These are phyloP conservation scores for Zaprionus lachaisei DNA, from an alignment of 1,140 invertebrate genomes.

Conservation along the genomic window DNA sequence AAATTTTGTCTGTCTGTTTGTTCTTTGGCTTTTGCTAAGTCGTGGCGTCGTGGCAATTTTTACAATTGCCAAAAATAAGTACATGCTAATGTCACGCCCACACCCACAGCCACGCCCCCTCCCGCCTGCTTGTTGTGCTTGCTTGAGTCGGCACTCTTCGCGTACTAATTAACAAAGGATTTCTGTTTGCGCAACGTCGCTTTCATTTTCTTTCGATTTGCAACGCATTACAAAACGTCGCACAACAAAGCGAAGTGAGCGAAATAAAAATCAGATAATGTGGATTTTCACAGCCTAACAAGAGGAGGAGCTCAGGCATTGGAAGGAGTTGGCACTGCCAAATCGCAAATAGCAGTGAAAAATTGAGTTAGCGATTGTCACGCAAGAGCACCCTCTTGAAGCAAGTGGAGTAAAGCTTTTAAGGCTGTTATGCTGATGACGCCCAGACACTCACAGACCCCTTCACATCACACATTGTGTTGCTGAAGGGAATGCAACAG, in stretches of 20 bases:
- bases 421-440: constrained; percentile 66
- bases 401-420: constrained; percentile 70
- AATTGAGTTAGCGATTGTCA: constrained; percentile 74
- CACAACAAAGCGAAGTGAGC: constrained; percentile 61
- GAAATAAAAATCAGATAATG: constrained; percentile 63
- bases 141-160: constrained; percentile 8
- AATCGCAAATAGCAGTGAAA: constrained; percentile 66
- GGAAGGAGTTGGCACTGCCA: constrained; percentile 1
- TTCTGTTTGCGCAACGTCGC: constrained; percentile 68
- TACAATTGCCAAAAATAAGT: constrained; percentile 58
- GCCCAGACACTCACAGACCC: background rate
- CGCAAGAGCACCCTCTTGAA: background rate
- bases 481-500: background rate
- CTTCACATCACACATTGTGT: constrained; percentile 6
- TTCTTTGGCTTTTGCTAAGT: constrained; percentile 37
- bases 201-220: constrained; percentile 71
- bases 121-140: constrained; percentile 15
- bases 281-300: constrained; percentile 55
- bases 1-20: constrained; percentile 32
- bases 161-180: constrained; percentile 75
- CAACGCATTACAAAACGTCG: constrained; percentile 75
- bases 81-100: constrained; percentile 55
- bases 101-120: background rate
- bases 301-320: background rate
- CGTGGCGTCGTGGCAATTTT: constrained; percentile 40